Base-by-base conservation (phyloP, 1,140 invertebrate species). In the Drosophila mayri region DNA sequence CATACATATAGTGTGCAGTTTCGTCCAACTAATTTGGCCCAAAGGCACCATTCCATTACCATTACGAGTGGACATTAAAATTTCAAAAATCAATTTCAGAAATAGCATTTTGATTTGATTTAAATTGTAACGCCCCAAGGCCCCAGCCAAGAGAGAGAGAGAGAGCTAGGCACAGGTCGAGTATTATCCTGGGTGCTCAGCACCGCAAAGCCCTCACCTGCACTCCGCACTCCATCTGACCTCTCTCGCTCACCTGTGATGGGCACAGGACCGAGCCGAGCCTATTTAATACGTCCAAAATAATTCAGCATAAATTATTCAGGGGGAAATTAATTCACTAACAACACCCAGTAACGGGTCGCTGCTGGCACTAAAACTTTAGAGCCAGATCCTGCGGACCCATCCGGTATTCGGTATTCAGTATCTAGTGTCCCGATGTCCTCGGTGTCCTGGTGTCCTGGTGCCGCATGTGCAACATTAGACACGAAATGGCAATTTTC, bases 291-390 rank as follows among this genome's bases (percentile, higher is more conserved):
- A 79, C 60, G 76, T 43, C 67, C 78, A 79, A 90, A 90, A 90
- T 90, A 90, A 90, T 90, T 91, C 88, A 74, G 73, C 90, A 91
- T 91, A 74, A 91, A 91, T 91, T 90, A 91, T 91, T 88, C 88
- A 91, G 52, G 85, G 79, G 73, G 85, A 91, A 90, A 90, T 90
- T 90, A 90, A 90, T 90, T 90, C 86, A 90, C 87, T 90, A 82
- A 91, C 85, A 90, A 90, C 81, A 85, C 68, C 64, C 80, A 81
- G 79, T 64, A 76, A 81, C 66, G 47, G 67, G 47, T 16, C 59
- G 60, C 41, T 58, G 72, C 41, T 71, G 83, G 54, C 66, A 83
- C 83, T 79, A 77, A 88, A 88, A 88, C 80, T 88, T 87, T 83
- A 57, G 55, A 55, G 71, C 52, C 47, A 16, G 44, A 22, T 20